These are phyloP conservation scores for Ophiothrix spiculata DNA, from an alignment of 35 echinoderm and acorn worm species.

Conservation along the genomic window DNA sequence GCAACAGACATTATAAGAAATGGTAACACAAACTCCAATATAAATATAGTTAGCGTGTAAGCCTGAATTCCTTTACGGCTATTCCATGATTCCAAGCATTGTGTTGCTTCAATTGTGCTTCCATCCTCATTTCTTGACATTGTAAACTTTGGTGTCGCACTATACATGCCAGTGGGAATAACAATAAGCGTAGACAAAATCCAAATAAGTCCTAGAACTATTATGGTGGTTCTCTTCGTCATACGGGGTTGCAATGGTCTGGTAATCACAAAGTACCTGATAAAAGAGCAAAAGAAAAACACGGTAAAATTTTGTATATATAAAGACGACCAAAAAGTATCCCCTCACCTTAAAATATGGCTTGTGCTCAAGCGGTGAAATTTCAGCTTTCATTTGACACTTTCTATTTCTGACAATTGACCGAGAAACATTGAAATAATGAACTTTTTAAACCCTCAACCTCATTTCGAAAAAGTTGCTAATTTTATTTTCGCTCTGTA, in stretches of 20 bases:
- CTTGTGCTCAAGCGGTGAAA: too few species aligned
- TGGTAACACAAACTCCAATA: conserved; percentile 70
- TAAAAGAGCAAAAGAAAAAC: conserved; percentile 14
- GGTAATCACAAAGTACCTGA: conserved; percentile 79
- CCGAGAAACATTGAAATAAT: too few species aligned
- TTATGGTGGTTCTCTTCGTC: conserved; percentile 45
- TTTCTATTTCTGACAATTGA: too few species aligned
- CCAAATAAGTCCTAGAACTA: conserved; percentile 59
- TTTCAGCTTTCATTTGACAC: too few species aligned
- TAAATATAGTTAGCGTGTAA: conserved; percentile 64
- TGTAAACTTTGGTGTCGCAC: conserved; percentile 1
- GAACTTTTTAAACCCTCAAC: too few species aligned
- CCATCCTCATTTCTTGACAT: neutral
- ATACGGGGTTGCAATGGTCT: conserved; percentile 75
- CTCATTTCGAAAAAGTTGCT: too few species aligned
- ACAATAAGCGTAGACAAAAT: conserved; percentile 58
- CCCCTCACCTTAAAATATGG: too few species aligned
- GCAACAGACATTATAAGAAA: conserved; percentile 61
- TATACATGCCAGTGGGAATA: conserved; percentile 67
- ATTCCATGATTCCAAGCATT: conserved; percentile 44
- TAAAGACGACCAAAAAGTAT: too few species aligned
- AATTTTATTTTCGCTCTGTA: too few species aligned
- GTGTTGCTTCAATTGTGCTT: neutral
- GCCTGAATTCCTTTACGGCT: conserved; percentile 40
- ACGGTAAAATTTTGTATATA: neutral